Conservation (phyloP, 2,888 invertebrate species). For the Rotaria magnacalcarata region DNA sequence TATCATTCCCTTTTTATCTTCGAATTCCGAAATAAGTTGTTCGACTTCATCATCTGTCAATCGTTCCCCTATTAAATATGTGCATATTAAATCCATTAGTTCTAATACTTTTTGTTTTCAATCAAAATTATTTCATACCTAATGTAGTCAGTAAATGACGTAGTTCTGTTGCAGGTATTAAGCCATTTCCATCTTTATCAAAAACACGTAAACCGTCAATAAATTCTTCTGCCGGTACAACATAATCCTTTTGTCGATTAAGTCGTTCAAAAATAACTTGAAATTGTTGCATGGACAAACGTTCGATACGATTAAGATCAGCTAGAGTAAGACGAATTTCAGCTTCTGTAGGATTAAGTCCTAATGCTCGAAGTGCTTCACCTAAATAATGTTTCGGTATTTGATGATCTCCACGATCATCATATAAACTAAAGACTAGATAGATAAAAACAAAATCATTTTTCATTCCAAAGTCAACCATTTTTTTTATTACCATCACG, state of each 20-base stretch:
- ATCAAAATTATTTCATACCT: not conserved
- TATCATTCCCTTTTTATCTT: conserved; percentile 96
- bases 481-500: not conserved
- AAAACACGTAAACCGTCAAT: conserved; percentile 93
- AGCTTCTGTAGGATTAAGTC: conserved; percentile 96
- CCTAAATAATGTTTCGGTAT: conserved; percentile 93
- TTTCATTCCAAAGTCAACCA: too few species aligned
- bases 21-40: conserved; percentile 87
- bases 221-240: conserved; percentile 77
- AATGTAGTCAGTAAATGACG: conserved; percentile 91
- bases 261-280: conserved; percentile 93
- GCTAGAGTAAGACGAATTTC: conserved; percentile 67
- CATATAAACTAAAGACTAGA: conserved; percentile 78
- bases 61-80: conserved; percentile 71
- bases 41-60: conserved; percentile 88
- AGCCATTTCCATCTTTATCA: conserved; percentile 88
- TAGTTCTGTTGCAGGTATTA: conserved; percentile 89
- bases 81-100: not conserved
- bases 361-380: conserved; percentile 87
- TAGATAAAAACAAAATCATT: not conserved
- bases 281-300: conserved; percentile 96
- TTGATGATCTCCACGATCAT: conserved; percentile 96
- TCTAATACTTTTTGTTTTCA: not conserved
- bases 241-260: conserved; percentile 60
- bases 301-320: conserved; percentile 66